Evolutionary conservation across 2,113 vertebrate species (phyloP).

Genomic region (Alectura lathami): DNA sequence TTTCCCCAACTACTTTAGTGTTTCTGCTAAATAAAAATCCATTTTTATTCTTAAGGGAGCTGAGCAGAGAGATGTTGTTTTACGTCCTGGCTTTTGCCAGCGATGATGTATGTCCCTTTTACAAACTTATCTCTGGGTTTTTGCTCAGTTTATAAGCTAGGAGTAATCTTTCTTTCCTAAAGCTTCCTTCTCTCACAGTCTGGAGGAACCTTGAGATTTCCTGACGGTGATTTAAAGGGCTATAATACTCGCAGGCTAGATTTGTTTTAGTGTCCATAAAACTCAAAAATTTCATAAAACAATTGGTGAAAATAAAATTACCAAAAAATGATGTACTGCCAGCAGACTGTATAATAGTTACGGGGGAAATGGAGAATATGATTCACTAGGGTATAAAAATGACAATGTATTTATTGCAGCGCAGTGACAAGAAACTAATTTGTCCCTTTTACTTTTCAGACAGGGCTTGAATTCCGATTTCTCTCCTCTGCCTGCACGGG

Average conservation of each 20-base stretch:
- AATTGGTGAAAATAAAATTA: conserved; percentile 89
- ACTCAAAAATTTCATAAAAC: conserved; percentile 89
- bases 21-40: conserved; percentile 83
- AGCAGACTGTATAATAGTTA: conserved; percentile 88
- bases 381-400: conserved; percentile 84
- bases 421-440: conserved; percentile 84
- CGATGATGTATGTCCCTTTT: conserved; percentile 83
- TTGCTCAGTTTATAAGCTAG: conserved; percentile 98
- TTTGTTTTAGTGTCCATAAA: conserved; percentile 90
- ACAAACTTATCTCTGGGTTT: conserved; percentile 93
- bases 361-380: conserved; percentile 83
- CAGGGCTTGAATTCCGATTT: conserved; percentile 78
- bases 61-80: conserved; percentile 78
- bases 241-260: conserved; percentile 85
- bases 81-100: conserved; percentile 73
- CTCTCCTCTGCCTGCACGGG: conserved; percentile 36
- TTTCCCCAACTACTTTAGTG: conserved; percentile 58
- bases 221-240: conserved; percentile 96
- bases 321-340: conserved; percentile 86
- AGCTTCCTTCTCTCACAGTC: conserved; percentile 97
- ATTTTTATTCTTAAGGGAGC: conserved; percentile 79
- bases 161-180: conserved; percentile 96
- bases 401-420: conserved; percentile 85
- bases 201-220: conserved; percentile 99
- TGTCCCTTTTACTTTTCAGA: conserved; percentile 85